Conservation (phyloP, 1,140 invertebrate genomes). For the Pseudomyrmex gracilis region DNA sequence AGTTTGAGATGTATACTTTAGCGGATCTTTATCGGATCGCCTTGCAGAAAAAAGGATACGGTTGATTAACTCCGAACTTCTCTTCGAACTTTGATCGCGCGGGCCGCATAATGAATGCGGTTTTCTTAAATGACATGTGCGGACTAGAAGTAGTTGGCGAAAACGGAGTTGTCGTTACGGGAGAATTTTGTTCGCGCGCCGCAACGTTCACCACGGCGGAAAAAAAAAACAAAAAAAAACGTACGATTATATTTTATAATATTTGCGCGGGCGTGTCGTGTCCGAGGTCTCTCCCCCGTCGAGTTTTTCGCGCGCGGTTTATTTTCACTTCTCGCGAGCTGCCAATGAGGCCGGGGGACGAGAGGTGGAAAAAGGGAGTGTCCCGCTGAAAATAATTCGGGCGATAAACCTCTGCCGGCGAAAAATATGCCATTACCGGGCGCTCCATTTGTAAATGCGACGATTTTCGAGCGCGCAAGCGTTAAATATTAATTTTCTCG, state of each 20-base stretch:
- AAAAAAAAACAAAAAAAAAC: conserved; percentile 26
- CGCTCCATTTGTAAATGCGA: conserved; percentile 59
- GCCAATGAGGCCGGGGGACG: neutral
- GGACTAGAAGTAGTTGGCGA: conserved; percentile 21
- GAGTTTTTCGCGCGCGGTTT: conserved; percentile 15
- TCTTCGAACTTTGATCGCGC: too few species aligned
- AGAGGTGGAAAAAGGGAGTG: neutral
- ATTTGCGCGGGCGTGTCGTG: conserved; percentile 6
- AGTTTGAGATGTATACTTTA: conserved; percentile 25
- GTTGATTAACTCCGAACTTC: conserved; percentile 46
- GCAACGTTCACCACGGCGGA: conserved; percentile 5
- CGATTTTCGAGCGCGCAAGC: conserved; percentile 55
- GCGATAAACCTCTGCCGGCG: conserved; percentile 49
- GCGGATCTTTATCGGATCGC: too few species aligned
- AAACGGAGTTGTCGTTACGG: conserved; percentile 29
- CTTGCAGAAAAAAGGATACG: conserved; percentile 27
- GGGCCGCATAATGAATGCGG: conserved; percentile 35
- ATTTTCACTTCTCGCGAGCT: conserved; percentile 48
- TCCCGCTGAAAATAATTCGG: conserved; percentile 53
- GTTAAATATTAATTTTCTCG: conserved; percentile 63
- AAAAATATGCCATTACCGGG: conserved; percentile 61
- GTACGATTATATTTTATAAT: conserved; percentile 34
- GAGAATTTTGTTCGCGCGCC: neutral
- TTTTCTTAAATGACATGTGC: conserved; percentile 25
- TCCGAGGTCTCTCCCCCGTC: neutral